Evolutionary conservation across 2,797 vertebrate species (phyloP).

Genomic region (Lepus oiostolus): DNA sequence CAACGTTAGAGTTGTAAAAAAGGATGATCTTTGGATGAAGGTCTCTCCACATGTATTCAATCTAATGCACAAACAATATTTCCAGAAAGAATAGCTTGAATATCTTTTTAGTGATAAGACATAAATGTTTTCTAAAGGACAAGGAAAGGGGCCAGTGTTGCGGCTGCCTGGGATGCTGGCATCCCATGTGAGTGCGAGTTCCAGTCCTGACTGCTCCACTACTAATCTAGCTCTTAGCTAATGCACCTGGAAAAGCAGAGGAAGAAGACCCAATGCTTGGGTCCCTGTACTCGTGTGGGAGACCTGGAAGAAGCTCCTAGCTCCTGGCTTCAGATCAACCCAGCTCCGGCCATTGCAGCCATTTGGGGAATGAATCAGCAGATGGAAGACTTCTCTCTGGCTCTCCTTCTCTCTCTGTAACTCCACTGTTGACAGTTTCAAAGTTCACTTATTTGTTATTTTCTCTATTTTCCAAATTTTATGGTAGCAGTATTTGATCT

Average conservation of each 20-base stretch:
- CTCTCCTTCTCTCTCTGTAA: neutral
- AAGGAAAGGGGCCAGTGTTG: neutral
- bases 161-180: too few relatives aligned
- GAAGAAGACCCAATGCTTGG: too few relatives aligned
- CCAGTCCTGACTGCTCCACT: too few relatives aligned
- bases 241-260: too few relatives aligned
- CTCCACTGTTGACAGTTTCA: neutral
- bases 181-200: too few relatives aligned
- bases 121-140: conserved; percentile 15
- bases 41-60: neutral
- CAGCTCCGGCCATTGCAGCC: too few relatives aligned
- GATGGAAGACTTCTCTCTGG: too few relatives aligned
- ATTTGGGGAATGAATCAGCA: too few relatives aligned
- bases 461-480: conserved; percentile 36
- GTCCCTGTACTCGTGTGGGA: too few relatives aligned
- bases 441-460: conserved; percentile 19
- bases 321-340: too few relatives aligned
- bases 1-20: neutral
- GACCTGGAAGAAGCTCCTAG: too few relatives aligned
- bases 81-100: neutral
- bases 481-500: neutral
- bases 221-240: too few relatives aligned
- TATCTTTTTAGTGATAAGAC: neutral
- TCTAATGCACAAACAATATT: neutral
- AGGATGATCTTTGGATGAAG: neutral